Conservation (phyloP, 2,797 vertebrate species). For the Huso huso region DNA sequence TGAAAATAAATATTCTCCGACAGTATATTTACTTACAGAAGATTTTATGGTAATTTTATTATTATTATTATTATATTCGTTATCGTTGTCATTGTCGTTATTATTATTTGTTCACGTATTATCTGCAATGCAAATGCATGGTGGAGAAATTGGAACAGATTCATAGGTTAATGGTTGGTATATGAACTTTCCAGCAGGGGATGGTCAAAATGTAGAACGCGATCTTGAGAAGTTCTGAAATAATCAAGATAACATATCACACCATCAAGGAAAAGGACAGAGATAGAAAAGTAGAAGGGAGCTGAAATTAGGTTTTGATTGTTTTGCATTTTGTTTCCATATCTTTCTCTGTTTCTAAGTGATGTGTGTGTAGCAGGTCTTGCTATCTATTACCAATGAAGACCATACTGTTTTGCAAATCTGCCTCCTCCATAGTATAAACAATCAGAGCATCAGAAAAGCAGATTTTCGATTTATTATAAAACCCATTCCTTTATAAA, state of each 20-base stretch:
- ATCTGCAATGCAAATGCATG: slow-evolving; percentile 7
- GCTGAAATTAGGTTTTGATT: slow-evolving; percentile 6
- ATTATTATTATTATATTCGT: neutral
- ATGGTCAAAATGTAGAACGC: neutral
- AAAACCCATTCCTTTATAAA: neutral
- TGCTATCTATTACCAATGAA: neutral
- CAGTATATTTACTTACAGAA: neutral
- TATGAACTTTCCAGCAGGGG: slow-evolving; percentile 7
- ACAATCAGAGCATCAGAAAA: neutral
- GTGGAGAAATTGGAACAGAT: neutral
- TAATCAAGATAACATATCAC: slow-evolving; percentile 10
- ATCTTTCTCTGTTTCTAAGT: neutral
- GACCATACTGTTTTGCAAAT: neutral
- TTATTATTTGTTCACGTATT: neutral
- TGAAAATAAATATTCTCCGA: no score
- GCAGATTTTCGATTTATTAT: neutral
- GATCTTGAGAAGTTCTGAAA: neutral
- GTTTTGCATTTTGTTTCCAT: neutral
- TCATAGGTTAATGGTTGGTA: neutral
- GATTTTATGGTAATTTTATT: neutral
- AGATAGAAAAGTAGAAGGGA: neutral
- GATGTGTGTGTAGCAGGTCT: neutral
- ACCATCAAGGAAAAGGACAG: neutral
- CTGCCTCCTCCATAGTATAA: neutral
- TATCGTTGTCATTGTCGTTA: no score